Conservation (phyloP, 2,888 invertebrate genomes). For the Polydrusus pterygomalis region DNA sequence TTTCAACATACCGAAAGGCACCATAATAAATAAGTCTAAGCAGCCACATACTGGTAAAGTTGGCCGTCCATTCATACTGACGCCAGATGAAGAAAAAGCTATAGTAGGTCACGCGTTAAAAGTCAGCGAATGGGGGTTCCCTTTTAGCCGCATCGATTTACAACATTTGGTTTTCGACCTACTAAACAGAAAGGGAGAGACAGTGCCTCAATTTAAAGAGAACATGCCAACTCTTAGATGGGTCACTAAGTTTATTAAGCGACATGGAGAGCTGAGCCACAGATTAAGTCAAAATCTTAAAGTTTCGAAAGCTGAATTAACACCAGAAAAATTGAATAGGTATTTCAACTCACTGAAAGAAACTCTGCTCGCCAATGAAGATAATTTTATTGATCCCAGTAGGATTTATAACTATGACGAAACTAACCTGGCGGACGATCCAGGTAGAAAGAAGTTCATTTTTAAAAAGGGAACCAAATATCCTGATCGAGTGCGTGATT, state of each 20-base stretch:
- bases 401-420: constrained; percentile 3
- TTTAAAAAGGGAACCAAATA: constrained; percentile 21
- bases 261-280: background rate
- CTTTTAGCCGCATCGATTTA: constrained; percentile 2
- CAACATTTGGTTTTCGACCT: constrained; percentile 19
- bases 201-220: background rate
- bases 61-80: constrained; percentile 15
- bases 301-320: background rate
- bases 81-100: background rate
- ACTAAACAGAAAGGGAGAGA: constrained; percentile 3
- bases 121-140: constrained; percentile 25
- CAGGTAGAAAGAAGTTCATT: constrained; percentile 13
- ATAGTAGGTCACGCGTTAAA: background rate
- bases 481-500: constrained; percentile 11
- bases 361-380: too few relatives aligned
- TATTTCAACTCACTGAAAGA: background rate
- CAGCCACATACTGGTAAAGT: background rate
- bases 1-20: constrained; percentile 14
- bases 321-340: background rate
- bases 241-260: constrained; percentile 16
- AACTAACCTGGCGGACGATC: constrained; percentile 11
- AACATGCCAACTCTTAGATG: constrained; percentile 18
- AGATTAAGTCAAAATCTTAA: constrained; percentile 16
- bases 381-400: background rate
- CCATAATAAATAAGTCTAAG: constrained; percentile 10